Evolutionary conservation across 2,888 invertebrate genomes (phyloP).

Genomic region (Taenaris catops): DNA sequence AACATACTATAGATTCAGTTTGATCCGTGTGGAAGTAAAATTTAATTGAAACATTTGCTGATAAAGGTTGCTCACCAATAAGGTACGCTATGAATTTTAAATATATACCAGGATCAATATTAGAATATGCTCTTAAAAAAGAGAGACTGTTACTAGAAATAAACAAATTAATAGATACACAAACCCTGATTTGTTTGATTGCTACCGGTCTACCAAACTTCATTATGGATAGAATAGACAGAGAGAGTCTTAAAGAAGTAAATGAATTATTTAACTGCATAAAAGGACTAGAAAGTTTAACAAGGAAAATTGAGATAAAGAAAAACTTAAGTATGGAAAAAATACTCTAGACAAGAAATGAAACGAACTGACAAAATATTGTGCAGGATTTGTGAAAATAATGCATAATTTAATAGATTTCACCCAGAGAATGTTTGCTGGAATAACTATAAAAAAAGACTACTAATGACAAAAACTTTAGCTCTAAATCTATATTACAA

Average conservation of each 20-base stretch:
- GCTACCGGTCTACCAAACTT: constrained; percentile 11
- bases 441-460: too few species aligned
- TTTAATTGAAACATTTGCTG: constrained; percentile 28
- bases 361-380: too few species aligned
- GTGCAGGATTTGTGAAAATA: too few species aligned
- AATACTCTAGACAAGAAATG: too few species aligned
- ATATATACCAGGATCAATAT: constrained; percentile 29
- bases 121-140: constrained; percentile 34
- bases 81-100: constrained; percentile 29
- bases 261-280: too few species aligned
- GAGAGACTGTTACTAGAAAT: constrained; percentile 11
- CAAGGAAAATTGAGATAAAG: too few species aligned
- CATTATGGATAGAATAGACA: constrained; percentile 4
- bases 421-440: too few species aligned
- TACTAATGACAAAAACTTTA: too few species aligned
- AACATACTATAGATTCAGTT: constrained; percentile 17
- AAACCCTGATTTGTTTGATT: constrained; percentile 8
- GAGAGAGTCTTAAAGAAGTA: not conserved
- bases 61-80: constrained; percentile 28
- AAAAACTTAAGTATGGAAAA: too few species aligned
- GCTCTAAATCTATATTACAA: constrained; percentile 22
- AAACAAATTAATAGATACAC: not conserved
- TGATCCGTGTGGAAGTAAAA: constrained; percentile 26
- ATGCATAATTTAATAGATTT: too few species aligned
- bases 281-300: too few species aligned